Evolutionary conservation across 2,797 vertebrate genomes (phyloP), one percentile per base, ranked within the genome.

Genomic region (Yasuhikotakia modesta): DNA sequence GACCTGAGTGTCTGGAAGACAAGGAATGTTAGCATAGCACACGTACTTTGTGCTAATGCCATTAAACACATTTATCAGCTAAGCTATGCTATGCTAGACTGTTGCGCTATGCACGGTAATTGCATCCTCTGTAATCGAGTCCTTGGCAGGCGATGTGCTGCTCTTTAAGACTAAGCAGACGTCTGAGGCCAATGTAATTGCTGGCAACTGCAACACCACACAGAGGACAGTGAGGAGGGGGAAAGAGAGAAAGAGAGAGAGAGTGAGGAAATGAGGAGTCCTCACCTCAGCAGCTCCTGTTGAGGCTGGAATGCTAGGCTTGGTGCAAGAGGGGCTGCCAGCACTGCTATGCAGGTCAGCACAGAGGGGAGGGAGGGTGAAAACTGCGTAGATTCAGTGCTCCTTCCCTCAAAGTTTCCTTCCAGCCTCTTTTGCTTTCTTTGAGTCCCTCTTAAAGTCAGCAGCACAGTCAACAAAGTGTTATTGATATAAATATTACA

Each of bases 1-100:
- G 86, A 86, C 90, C 83, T 73, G 52, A 45, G 81, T 72, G 60
- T 81, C 78, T 84, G 82, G 79, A 80, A 81, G 61, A 57, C 14
- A 3, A 61, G 70, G 48, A 64, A 58, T 78, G 69, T 58, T 68
- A 68, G 73, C 80, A 85, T 87, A 85, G 75, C 79, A 75, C 63
- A 74, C 72, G 79, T 85, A 86, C 86, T 79, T 81, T 75, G 24
- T 65, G 76, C 80, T 84, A 61, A 82, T 68, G 63, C 83, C 73
- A 79, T 78, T 83, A 85, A 86, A 88, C 86, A 79, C 60, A 72
- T 90, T 88, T 83, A 89, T 91, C 88, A 85, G 84, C 78, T 74
- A 46, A 63, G 79, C 66, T 79, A 74, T 75, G 70, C 76, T 76
- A 83, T 72, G 77, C 71, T 76, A 53, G 60, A 73, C 70, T 81